Conservation (phyloP, 2,797 vertebrate genomes). For the Gymnoscopelus braueri region DNA sequence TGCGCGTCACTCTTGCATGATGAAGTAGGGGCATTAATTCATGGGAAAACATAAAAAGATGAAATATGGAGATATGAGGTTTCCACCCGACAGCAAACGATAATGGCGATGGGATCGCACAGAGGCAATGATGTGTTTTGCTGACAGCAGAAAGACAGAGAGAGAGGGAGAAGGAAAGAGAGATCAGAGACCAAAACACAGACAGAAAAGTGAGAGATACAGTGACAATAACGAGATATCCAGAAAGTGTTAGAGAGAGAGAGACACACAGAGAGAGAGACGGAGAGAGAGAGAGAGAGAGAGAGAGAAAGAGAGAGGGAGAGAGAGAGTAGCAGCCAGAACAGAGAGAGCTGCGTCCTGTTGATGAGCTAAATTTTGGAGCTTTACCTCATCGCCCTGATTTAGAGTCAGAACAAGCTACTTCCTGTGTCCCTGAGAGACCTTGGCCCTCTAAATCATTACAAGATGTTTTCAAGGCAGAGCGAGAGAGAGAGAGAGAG, state of each 20-base stretch:
- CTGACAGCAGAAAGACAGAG: no score
- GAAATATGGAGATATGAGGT: no score
- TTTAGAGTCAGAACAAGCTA: conserved; percentile 56
- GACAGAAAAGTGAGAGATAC: no score
- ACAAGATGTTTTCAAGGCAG: conserved; percentile 43
- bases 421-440: conserved; percentile 50
- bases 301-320: conserved; percentile 22
- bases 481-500: neutral
- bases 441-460: conserved; percentile 44
- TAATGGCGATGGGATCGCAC: no score
- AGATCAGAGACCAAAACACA: no score
- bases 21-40: no score
- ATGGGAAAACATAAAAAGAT: no score
- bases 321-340: conserved; percentile 42
- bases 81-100: no score
- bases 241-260: conserved; percentile 20
- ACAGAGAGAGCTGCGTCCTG: conserved; percentile 46
- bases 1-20: no score
- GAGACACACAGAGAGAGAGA: conserved; percentile 7
- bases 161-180: no score
- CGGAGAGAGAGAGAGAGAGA: conserved; percentile 15
- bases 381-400: conserved; percentile 58
- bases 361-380: conserved; percentile 55
- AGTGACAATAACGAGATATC: no score
- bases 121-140: no score